Conservation (phyloP, 2,113 vertebrate genomes). For the Microtus richardsoni region DNA sequence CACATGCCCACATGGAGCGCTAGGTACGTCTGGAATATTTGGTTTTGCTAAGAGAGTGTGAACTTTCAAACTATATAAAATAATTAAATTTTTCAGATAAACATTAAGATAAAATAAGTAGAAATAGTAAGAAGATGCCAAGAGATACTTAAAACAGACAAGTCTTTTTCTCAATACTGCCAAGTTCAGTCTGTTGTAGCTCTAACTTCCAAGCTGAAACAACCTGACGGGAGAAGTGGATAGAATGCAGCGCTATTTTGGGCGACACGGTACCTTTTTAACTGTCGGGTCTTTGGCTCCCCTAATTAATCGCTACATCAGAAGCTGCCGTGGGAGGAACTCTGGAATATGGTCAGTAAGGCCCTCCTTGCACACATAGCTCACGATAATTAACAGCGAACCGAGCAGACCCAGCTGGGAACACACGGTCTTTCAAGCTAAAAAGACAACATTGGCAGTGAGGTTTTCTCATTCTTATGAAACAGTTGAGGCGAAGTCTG, state of each 20-base stretch:
- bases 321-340: not conserved
- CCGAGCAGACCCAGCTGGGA: not conserved
- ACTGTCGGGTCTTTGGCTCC: not conserved
- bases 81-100: conserved; percentile 58
- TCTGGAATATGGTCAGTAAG: not conserved
- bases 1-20: not conserved
- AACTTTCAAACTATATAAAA: conserved; percentile 57
- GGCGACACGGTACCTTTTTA: not conserved
- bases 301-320: not conserved
- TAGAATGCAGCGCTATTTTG: conserved; percentile 11
- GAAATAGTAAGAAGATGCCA: conserved; percentile 27
- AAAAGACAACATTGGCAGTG: not conserved
- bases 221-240: not conserved
- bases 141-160: conserved; percentile 35
- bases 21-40: not conserved
- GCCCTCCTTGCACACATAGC: not conserved
- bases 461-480: not conserved
- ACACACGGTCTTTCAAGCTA: not conserved
- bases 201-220: not conserved
- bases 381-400: not conserved
- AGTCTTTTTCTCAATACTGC: conserved; percentile 46
- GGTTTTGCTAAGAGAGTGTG: conserved; percentile 39
- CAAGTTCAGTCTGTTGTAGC: not conserved
- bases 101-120: conserved; percentile 35
- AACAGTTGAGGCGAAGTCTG: conserved; percentile 4